These are phyloP conservation scores for Platysternon megacephalum DNA, from an alignment of 2,113 vertebrate genomes.

Conservation along the genomic window DNA sequence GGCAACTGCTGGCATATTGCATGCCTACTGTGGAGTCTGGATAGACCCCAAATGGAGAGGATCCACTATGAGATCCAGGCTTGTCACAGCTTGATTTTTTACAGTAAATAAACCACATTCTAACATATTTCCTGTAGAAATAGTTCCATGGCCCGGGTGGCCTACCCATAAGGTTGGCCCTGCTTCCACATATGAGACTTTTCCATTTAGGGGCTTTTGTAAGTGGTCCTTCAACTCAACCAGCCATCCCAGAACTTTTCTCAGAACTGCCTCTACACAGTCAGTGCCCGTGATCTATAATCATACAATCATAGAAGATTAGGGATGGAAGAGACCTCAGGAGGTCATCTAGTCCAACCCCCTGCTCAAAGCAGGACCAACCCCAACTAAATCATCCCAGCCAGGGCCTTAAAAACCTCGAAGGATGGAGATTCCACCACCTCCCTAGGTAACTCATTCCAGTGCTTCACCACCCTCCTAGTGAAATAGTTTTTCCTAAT, in stretches of 20 bases:
- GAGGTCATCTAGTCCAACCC: too few relatives aligned
- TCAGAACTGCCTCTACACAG: not conserved
- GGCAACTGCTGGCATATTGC: not conserved
- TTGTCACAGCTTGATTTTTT: not conserved
- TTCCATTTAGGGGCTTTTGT: conserved; percentile 39
- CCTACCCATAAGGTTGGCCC: too few relatives aligned
- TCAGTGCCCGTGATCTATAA: not conserved
- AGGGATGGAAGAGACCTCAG: too few relatives aligned
- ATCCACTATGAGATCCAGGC: not conserved
- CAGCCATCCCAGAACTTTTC: not conserved
- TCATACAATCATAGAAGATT: too few relatives aligned
- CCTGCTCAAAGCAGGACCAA: too few relatives aligned
- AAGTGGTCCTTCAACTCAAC: not conserved
- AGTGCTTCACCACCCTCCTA: too few relatives aligned
- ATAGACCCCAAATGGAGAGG: not conserved
- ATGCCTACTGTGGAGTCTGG: not conserved
- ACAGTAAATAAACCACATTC: not conserved
- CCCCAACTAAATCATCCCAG: too few relatives aligned
- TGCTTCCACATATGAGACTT: not conserved
- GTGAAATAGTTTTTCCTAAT: too few relatives aligned
- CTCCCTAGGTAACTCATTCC: too few relatives aligned
- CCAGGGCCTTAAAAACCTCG: too few relatives aligned
- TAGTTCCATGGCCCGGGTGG: not conserved
- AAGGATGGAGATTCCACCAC: too few relatives aligned
- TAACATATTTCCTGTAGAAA: not conserved